Percentiles rank a stretch among this genome's conserved stretches.
Evolutionary conservation across 2,888 invertebrate genomes (phyloP).

Genomic region (Stenichneumon culpator): DNA sequence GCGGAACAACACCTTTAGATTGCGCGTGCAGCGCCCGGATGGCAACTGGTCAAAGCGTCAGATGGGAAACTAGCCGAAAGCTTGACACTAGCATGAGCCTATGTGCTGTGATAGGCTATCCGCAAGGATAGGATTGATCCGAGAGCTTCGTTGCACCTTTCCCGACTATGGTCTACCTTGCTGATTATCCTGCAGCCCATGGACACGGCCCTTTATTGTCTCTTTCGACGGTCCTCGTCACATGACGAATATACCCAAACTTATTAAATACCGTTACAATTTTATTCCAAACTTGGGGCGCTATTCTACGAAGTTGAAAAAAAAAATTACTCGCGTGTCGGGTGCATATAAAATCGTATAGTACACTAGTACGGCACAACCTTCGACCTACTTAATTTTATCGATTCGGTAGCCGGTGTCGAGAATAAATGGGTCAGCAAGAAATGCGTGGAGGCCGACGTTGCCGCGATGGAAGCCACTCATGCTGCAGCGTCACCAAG

Average conservation of each 20-base stretch:
- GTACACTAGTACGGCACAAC: conserved; percentile 54
- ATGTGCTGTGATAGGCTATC: conserved; percentile 4
- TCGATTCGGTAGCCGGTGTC: conserved; percentile 61
- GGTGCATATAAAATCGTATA: background rate
- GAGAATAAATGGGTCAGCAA: conserved; percentile 63
- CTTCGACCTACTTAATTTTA: conserved; percentile 68
- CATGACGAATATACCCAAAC: background rate
- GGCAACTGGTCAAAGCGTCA: conserved; percentile 58
- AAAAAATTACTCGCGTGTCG: background rate
- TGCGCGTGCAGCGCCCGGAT: conserved; percentile 61
- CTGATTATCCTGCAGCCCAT: background rate
- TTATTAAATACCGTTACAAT: background rate
- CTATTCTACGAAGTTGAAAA: background rate
- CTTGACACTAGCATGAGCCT: background rate
- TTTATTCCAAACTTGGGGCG: background rate
- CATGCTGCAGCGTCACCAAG: conserved; percentile 53
- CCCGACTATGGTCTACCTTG: conserved; percentile 14
- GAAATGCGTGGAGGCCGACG: conserved; percentile 37
- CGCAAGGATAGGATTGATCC: conserved; percentile 12
- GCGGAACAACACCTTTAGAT: conserved; percentile 50
- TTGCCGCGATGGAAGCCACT: conserved; percentile 63
- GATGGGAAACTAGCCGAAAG: conserved; percentile 41
- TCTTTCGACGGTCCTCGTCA: background rate
- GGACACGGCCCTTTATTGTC: background rate
- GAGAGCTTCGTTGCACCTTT: conserved; percentile 15